Percentiles rank a stretch among this genome's conserved stretches.
phyloP scores from a whole-genome alignment of 92 coral and sea anemone genomes.

The Paramuricea clavata region DNA sequence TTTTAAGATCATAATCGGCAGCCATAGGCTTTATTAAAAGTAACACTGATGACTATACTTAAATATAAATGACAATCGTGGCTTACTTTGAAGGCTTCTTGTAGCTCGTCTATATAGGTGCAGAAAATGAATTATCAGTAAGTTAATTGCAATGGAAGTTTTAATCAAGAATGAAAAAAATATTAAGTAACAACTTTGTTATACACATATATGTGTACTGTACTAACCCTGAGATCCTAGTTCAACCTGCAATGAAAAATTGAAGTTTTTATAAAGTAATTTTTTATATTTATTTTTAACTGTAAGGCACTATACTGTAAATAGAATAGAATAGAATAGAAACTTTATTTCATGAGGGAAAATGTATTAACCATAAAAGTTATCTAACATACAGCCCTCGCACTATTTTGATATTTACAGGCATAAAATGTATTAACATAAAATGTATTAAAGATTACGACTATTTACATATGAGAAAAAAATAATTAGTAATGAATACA shows the following conservation, averaged over 20 bases:
- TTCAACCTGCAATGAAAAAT: conserved; percentile 7
- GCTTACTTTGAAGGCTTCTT: conserved; percentile 21
- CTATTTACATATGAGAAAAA: too few species aligned
- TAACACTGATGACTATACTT: neutral
- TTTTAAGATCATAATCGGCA: neutral
- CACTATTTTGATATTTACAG: too few species aligned
- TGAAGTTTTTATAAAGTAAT: neutral
- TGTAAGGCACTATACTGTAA: too few species aligned
- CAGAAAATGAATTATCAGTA: neutral
- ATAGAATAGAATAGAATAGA: too few species aligned
- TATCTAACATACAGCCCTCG: too few species aligned
- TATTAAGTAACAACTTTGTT: neutral
- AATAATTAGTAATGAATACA: too few species aligned
- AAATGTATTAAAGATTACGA: too few species aligned
- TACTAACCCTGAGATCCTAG: conserved; percentile 43
- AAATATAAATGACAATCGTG: neutral
- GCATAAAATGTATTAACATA: too few species aligned
- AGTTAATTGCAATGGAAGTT: neutral
- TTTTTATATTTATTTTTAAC: too few species aligned
- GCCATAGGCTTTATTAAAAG: too few species aligned
- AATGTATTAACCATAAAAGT: too few species aligned
- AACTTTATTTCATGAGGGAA: too few species aligned
- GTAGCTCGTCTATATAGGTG: conserved; percentile 3
- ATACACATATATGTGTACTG: neutral
- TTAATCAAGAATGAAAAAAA: neutral